Percentiles rank a stretch among this genome's conserved stretches.
Evolutionary conservation across 2,113 vertebrate genomes (phyloP).

Genomic region (Triplophysa siluroides): DNA sequence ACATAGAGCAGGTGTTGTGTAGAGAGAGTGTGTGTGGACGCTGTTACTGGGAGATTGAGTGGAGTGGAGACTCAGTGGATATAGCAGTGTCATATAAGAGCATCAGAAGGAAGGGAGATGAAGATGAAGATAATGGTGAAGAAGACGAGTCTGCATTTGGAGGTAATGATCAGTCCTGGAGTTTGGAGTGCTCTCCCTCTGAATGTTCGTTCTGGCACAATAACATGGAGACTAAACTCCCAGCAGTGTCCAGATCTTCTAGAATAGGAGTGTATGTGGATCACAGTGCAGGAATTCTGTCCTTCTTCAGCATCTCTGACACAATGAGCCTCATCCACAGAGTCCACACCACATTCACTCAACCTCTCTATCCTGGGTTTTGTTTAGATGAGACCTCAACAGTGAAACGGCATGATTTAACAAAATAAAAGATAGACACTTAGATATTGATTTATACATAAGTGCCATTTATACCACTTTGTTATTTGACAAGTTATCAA

Average conservation of each 20-base stretch:
- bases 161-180: not conserved
- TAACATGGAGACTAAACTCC: not conserved
- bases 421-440: too few species aligned
- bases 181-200: not conserved
- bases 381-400: not conserved
- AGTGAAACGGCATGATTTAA: not conserved
- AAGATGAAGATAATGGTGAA: too few species aligned
- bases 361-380: not conserved
- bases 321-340: slow-evolving; percentile 51
- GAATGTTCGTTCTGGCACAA: not conserved
- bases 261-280: slow-evolving; percentile 49
- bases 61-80: not conserved
- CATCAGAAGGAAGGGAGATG: not conserved
- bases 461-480: too few species aligned
- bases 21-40: slow-evolving; percentile 10
- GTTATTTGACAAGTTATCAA: slow-evolving; percentile 55
- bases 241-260: not conserved
- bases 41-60: slow-evolving; percentile 25
- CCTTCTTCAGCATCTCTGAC: slow-evolving; percentile 54
- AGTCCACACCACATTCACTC: not conserved
- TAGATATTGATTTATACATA: too few species aligned
- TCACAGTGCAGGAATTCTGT: slow-evolving; percentile 52
- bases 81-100: slow-evolving; percentile 1
- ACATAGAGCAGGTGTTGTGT: not conserved
- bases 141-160: not conserved